Evolutionary conservation across 2,113 vertebrate species (phyloP), one percentile per base, ranked within the genome.

Genomic region (Sitta europaea): DNA sequence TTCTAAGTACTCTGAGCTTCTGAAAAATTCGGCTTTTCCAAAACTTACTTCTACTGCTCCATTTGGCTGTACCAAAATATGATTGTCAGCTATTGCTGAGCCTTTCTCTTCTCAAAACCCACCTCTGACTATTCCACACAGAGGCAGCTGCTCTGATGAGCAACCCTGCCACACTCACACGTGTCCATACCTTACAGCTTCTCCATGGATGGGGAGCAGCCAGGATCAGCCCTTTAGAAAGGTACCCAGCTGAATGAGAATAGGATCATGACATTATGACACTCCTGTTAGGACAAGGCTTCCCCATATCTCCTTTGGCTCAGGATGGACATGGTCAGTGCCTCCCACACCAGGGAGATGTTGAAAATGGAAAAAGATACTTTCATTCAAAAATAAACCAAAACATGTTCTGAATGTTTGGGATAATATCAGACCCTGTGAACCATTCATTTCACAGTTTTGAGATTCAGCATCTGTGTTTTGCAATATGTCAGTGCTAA

Each of bases 201-300:
- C 72, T 50, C 59, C 55, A 11, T 0, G 0, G 6, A 4, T 53
- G 20, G 9, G 16, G 9, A 29, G 1, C 0, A 1, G 38, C 53
- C 68, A 70, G 54, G 42, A 70, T 23, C 4, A 48, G 31, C 3
- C 36, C 50, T 81, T 24, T 24, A n/a, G 50, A 28, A 73, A 73
- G 13, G 35, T 1, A 1, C 28, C 22, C 33, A 57, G 25, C 18
- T 61, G 15, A 36, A 15, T 35, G 10, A 33, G 8, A 2, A 28
- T n/a, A 27, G 38, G 57, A 58, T 10, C 13, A 8, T 17, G 22
- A 8, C 11, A 33, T 18, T 31, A 40, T 3, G 15, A 50, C n/a
- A 19, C 4, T 29, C 9, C 25, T 5, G 1, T 10, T 11, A 35
- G 58, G 16, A 65, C 27, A 66, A 71, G 42, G 19, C 12, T 77